phyloP scores from a whole-genome alignment of 2,113 vertebrate genomes.

The Promerops cafer region DNA sequence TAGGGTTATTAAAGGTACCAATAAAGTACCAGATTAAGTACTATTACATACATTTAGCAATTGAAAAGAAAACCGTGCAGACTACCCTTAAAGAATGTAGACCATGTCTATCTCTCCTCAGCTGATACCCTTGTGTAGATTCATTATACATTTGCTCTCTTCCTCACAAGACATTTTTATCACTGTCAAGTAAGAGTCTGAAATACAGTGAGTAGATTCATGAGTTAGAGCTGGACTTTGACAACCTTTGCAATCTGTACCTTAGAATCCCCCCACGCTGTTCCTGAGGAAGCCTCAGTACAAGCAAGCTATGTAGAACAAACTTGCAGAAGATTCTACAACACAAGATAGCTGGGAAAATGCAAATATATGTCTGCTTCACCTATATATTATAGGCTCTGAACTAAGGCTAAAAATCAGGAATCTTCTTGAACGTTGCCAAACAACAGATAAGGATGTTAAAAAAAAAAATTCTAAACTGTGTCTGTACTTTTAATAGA shows the following conservation, averaged over 20 bases:
- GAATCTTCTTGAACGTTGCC: not conserved
- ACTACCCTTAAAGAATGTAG: not conserved
- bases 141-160: not conserved
- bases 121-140: not conserved
- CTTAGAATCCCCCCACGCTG: not conserved
- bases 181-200: not conserved
- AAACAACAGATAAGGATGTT: not conserved
- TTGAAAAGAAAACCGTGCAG: not conserved
- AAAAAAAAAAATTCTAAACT: not conserved
- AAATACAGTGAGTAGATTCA: not conserved
- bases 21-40: not conserved
- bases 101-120: not conserved
- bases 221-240: not conserved
- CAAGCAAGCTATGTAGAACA: not conserved
- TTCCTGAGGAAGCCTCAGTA: not conserved
- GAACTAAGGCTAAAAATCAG: not conserved
- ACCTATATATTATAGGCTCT: not conserved
- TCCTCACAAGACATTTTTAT: not conserved
- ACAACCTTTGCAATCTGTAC: not conserved
- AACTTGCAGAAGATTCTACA: not conserved
- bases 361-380: not conserved
- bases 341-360: not conserved
- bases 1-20: not conserved
- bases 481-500: not conserved
- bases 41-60: not conserved